Percentiles rank a stretch among this genome's conserved stretches.
Evolutionary conservation across 2,113 vertebrate species (phyloP).

Genomic region (Neopipo cinnamomea): DNA sequence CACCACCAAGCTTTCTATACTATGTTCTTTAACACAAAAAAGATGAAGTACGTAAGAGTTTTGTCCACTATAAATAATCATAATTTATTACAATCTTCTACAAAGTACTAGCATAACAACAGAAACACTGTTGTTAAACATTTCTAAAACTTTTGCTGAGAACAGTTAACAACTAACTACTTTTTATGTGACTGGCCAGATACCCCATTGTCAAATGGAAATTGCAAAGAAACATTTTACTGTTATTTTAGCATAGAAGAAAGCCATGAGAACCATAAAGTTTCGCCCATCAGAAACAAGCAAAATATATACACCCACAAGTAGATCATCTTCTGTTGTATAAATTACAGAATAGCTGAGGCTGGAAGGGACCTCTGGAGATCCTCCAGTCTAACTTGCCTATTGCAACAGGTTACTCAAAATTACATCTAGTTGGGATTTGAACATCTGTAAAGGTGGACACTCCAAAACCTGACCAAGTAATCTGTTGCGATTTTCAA

Average conservation of each 20-base stretch:
- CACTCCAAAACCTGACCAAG: neutral
- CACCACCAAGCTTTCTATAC: neutral
- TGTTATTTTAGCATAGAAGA: neutral
- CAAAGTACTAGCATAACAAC: neutral
- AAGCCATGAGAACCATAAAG: neutral
- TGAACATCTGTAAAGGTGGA: neutral
- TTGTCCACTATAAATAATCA: neutral
- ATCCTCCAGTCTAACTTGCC: neutral
- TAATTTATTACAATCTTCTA: neutral
- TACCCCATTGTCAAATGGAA: neutral
- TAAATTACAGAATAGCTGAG: neutral
- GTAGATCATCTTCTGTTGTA: neutral
- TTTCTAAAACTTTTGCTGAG: neutral
- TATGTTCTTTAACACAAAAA: neutral
- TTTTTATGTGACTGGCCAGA: neutral
- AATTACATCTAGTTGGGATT: neutral
- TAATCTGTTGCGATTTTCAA: neutral
- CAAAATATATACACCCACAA: neutral
- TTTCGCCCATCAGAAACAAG: neutral
- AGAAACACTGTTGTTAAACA: rapidly evolving
- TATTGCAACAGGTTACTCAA: neutral
- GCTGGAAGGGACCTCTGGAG: neutral
- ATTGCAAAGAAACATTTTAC: neutral
- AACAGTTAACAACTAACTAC: neutral
- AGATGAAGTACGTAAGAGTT: neutral